phyloP scores from a whole-genome alignment of 2,888 invertebrate species.

The Aspidiotus destructor region DNA sequence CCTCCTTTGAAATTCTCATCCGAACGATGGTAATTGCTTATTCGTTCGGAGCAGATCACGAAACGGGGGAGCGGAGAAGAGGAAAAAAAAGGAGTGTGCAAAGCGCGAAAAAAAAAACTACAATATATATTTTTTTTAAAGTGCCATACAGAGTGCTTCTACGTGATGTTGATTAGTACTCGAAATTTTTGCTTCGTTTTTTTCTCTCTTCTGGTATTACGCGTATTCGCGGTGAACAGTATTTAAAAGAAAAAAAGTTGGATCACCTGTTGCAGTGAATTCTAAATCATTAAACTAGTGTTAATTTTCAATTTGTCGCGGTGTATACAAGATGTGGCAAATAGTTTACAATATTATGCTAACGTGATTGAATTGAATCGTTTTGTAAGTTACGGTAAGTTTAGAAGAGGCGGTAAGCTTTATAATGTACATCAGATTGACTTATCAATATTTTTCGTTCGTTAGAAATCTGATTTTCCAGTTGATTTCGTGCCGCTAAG shows the following conservation, averaged over 20 bases:
- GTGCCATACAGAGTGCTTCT: background rate
- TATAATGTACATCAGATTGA: too few relatives aligned
- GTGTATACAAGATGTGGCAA: background rate
- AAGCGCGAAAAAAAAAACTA: background rate
- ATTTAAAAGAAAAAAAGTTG: background rate
- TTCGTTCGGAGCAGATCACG: slow-evolving; percentile 20
- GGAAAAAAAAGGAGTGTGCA: background rate
- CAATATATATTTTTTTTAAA: background rate
- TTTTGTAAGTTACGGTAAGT: too few relatives aligned
- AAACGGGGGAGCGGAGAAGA: background rate
- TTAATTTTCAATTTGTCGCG: background rate
- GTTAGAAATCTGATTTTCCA: too few relatives aligned
- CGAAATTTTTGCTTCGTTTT: background rate
- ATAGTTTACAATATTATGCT: background rate
- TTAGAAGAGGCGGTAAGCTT: too few relatives aligned
- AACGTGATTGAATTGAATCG: background rate
- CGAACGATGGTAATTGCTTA: slow-evolving; percentile 23
- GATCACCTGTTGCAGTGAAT: background rate
- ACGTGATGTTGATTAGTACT: background rate
- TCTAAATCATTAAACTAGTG: background rate
- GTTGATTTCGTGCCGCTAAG: too few relatives aligned
- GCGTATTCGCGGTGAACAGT: background rate
- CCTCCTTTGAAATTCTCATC: slow-evolving; percentile 26
- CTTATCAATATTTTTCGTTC: too few relatives aligned
- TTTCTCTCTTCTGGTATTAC: background rate